Conservation (phyloP, 2,888 invertebrate genomes). For the Aspidapion aeneum region DNA sequence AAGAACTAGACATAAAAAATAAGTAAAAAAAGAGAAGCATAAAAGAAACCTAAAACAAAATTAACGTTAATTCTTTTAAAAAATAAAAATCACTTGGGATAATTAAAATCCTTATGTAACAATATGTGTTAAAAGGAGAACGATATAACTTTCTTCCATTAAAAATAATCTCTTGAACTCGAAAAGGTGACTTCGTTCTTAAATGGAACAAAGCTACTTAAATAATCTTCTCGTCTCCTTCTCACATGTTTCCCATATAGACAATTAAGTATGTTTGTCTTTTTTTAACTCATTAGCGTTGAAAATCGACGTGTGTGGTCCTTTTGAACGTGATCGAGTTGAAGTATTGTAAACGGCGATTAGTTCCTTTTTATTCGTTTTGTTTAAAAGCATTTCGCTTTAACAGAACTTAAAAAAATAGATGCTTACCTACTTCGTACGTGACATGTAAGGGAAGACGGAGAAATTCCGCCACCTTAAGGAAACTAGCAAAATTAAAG, state of each 20-base stretch:
- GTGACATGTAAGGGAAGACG: no score
- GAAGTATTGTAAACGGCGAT: not conserved
- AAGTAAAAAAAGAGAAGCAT: not conserved
- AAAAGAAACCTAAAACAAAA: not conserved
- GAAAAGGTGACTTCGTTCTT: no score
- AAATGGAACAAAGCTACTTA: not conserved
- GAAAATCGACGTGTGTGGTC: not conserved
- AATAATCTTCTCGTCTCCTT: not conserved
- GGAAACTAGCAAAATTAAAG: no score
- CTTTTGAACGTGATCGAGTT: not conserved
- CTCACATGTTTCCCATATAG: not conserved
- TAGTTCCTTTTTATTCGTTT: not conserved
- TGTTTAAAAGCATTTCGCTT: no score
- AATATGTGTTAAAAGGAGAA: not conserved
- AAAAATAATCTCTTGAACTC: no score
- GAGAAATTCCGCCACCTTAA: no score
- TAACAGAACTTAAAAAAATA: no score
- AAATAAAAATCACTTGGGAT: no score
- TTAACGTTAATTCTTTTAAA: no score
- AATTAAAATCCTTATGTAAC: not conserved
- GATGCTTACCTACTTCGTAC: no score
- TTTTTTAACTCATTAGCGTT: not conserved
- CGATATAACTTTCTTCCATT: no score
- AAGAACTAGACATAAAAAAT: slow-evolving; percentile 20
- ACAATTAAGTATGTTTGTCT: not conserved